Base-by-base conservation (phyloP, 2,113 vertebrate species). In the Orientallactaga bullata region DNA sequence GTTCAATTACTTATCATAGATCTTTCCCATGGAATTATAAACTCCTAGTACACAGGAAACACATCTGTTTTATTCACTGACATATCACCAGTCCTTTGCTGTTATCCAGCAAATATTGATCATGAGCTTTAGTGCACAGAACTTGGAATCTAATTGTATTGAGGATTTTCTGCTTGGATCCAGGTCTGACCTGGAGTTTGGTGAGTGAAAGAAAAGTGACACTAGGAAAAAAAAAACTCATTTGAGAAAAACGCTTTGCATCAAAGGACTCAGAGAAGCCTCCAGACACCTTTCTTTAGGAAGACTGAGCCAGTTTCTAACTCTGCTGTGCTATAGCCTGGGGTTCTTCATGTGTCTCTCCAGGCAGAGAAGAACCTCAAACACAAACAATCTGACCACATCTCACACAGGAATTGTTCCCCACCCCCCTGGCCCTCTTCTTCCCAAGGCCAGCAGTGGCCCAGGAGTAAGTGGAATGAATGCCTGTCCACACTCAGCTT, bases 11-110 rank as follows among this genome's bases (percentile, higher is more conserved):
- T 82, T 61, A 23, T 39, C 51, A 18, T 30, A 0, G 60, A 35
- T 83, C 83, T 85, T 92, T 82, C 79, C 74, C 32, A 37, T 37
- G 13, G n/a, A 77, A 86, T 26, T 81, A 20, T 86, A 78, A 96
- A 89, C 68, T 58, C 71, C n/a, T 51, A 32, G 58, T 85, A 20
- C 63, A 69, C 11, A 77, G 35, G 73, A 94, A 95, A 82, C 20
- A 10, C 20, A 28, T 28, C 76, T 58, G 2, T 86, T 73, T 51
- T 76, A 76, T 39, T 85, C 65, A 51, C 23, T 47, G 23, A 20
- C 39, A 2, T 32, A 65, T 55, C 55, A 23, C 28, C 26, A 80
- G 39, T 80, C n/a, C 58, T 89, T 51, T 23, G 30, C 37, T 77
- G 94, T 69, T 69, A 65, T 32, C 85, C 79, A 51, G 71, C 60